phyloP scores from a whole-genome alignment of 2,797 vertebrate species.

The Kryptolebias ocellatus region DNA sequence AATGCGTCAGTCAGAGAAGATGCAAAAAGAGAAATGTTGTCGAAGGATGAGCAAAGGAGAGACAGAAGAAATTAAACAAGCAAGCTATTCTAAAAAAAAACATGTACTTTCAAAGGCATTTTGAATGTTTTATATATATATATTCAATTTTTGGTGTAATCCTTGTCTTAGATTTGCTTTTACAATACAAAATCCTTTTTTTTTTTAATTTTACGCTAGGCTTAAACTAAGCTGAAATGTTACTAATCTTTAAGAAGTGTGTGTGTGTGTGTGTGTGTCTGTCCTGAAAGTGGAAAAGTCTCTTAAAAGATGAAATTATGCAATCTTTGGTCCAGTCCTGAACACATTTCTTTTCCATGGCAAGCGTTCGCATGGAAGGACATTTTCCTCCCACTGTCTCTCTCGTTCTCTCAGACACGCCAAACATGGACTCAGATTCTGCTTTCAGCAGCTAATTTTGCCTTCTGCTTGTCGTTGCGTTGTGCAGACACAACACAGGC shows the following conservation, averaged over 20 bases:
- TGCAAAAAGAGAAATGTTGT: not conserved
- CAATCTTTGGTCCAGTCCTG: conserved; percentile 3
- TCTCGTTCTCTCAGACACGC: conserved; percentile 47
- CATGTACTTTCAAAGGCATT: too few relatives aligned
- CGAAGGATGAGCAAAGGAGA: not conserved
- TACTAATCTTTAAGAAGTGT: conserved; percentile 8
- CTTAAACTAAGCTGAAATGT: conserved; percentile 1
- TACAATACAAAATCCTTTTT: not conserved
- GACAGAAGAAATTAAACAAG: not conserved
- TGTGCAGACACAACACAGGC: conserved; percentile 10
- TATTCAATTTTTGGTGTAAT: too few relatives aligned
- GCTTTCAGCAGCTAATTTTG: conserved; percentile 35
- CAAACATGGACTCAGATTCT: conserved; percentile 65
- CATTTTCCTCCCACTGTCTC: conserved; percentile 17
- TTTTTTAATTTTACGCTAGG: not conserved
- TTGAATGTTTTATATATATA: too few relatives aligned
- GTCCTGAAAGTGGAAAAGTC: conserved; percentile 1
- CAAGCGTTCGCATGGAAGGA: conserved; percentile 45
- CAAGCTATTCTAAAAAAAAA: too few relatives aligned
- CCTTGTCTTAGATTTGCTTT: conserved; percentile 1
- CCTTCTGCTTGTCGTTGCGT: conserved; percentile 25
- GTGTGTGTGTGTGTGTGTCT: conserved; percentile 1
- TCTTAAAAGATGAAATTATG: conserved; percentile 15
- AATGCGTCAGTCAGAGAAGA: conserved; percentile 23
- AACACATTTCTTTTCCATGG: conserved; percentile 28